A percentile compares a stretch with the other conserved stretches of the same genome.
Conservation (phyloP, 92 coral and sea anemone species). For the Paragorgia papillata region DNA sequence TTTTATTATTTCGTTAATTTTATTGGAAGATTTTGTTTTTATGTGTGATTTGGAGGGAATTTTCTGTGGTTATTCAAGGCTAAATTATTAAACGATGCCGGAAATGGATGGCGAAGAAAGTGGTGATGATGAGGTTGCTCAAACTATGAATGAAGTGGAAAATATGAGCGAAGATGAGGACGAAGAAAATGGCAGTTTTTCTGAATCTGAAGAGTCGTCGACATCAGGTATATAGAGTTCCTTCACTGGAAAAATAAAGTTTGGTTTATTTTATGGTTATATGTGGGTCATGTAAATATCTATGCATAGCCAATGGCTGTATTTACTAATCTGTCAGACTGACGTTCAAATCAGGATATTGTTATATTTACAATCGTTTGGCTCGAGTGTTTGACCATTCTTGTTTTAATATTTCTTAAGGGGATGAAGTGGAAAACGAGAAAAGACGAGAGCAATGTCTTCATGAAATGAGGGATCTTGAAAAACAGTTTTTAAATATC, state of each 20-base stretch:
- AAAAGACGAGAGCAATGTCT: conserved; percentile 87
- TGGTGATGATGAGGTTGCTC: conserved; percentile 92
- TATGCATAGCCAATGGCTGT: too few relatives aligned
- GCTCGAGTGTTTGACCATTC: too few relatives aligned
- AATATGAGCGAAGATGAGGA: conserved; percentile 99
- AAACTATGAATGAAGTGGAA: conserved; percentile 91
- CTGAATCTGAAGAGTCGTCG: conserved; percentile 92
- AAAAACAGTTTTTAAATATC: conserved; percentile 89
- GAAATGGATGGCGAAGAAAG: conserved; percentile 98
- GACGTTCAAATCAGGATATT: too few relatives aligned
- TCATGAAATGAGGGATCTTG: conserved; percentile 94
- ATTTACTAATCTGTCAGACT: too few relatives aligned
- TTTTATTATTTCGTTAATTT: background rate
- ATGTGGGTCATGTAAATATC: too few relatives aligned
- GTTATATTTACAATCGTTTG: too few relatives aligned
- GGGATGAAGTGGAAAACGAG: conserved; percentile 95
- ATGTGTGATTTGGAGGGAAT: background rate
- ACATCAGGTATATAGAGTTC: conserved; percentile 60
- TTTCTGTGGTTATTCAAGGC: background rate
- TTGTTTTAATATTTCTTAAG: conserved; percentile 51
- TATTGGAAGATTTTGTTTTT: background rate
- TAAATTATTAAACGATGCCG: conserved; percentile 30
- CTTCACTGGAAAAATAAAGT: too few relatives aligned
- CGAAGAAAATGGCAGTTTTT: conserved; percentile 82
- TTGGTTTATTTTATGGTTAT: too few relatives aligned